Conservation (phyloP, 2,113 vertebrate species). For the Phalacrocorax brasilianus region DNA sequence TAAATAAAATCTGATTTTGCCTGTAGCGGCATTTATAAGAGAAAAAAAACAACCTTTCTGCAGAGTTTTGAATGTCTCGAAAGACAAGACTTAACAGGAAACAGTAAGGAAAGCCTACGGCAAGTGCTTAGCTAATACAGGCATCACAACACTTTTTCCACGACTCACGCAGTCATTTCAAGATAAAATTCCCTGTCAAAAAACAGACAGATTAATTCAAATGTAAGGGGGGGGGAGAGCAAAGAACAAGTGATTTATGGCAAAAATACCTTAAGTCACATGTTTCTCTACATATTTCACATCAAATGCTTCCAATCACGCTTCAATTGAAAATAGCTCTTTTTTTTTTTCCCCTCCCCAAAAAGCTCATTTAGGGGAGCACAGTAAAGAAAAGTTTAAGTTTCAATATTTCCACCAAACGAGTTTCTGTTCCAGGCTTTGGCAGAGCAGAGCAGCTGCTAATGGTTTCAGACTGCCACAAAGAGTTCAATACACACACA, state of each 20-base stretch:
- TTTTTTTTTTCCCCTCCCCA: too few relatives aligned
- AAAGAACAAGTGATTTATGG: constrained; percentile 14
- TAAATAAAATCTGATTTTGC: constrained; percentile 6
- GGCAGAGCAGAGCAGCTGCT: constrained; percentile 36
- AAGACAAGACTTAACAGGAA: constrained; percentile 61
- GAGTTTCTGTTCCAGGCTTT: constrained; percentile 20
- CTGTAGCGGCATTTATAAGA: background rate
- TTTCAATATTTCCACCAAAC: background rate
- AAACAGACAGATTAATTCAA: constrained; percentile 15
- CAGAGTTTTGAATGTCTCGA: background rate
- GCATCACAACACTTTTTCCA: constrained; percentile 26
- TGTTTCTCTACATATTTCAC: background rate
- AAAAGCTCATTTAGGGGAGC: background rate
- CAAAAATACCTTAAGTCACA: background rate
- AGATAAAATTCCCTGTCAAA: constrained; percentile 52
- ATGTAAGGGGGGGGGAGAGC: background rate
- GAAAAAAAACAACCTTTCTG: background rate
- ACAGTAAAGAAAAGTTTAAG: background rate
- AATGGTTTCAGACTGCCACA: constrained; percentile 51
- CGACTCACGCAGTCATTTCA: background rate
- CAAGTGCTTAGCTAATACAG: background rate
- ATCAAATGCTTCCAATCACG: background rate
- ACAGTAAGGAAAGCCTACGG: constrained; percentile 10
- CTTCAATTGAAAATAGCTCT: background rate
- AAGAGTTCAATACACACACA: constrained; percentile 56